A percentile compares a stretch with the other conserved stretches of the same genome.
Conservation (phyloP, 2,888 invertebrate genomes). For the Ganaspis brasiliensis region DNA sequence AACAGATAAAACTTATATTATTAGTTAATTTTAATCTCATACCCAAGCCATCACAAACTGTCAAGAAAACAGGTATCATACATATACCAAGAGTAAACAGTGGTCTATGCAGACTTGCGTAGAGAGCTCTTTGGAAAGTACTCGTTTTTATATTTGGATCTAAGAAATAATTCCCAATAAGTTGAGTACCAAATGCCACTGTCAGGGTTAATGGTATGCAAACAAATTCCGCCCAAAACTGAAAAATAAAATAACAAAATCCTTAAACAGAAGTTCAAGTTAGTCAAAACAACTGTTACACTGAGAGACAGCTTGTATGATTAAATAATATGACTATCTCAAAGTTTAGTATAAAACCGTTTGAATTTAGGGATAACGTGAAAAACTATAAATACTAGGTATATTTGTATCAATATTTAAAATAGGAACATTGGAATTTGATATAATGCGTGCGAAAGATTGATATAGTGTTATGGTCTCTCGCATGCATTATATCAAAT, state of each 20-base stretch:
- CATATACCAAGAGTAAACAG: background rate
- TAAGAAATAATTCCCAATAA: background rate
- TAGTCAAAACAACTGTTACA: too few relatives aligned
- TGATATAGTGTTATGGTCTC: too few relatives aligned
- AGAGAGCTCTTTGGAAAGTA: background rate
- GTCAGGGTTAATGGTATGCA: background rate
- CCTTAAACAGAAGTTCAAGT: too few relatives aligned
- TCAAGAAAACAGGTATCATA: background rate
- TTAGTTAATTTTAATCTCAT: background rate
- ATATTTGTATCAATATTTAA: too few relatives aligned
- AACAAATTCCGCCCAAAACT: background rate
- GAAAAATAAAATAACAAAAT: background rate
- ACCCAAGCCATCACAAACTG: background rate
- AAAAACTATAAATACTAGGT: too few relatives aligned
- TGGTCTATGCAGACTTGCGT: background rate
- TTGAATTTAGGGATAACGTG: too few relatives aligned
- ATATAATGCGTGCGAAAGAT: too few relatives aligned
- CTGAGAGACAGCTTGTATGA: too few relatives aligned
- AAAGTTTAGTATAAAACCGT: too few relatives aligned
- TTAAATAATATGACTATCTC: too few relatives aligned
- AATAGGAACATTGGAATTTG: too few relatives aligned
- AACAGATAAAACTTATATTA: background rate
- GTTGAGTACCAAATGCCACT: background rate
- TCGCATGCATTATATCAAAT: too few relatives aligned
- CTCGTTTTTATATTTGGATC: background rate